Evolutionary conservation across 35 echinoderm and acorn worm genomes (phyloP), one percentile per base, ranked within the genome.

Genomic region (Strongylocentrotus purpuratus): DNA sequence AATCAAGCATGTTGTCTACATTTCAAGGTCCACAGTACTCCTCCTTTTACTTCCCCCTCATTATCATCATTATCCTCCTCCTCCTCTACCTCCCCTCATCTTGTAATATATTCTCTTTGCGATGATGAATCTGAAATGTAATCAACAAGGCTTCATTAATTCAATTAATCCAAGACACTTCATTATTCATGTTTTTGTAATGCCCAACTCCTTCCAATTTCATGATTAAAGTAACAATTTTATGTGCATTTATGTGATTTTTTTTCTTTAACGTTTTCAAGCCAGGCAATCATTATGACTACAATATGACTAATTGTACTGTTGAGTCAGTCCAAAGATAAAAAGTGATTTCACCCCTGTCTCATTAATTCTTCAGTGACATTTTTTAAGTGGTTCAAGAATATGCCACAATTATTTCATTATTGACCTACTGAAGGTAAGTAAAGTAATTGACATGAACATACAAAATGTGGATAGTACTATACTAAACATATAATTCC

Each of bases 1-100:
- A 88, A 89, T 89, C 87, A 89, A 89, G 87, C 33, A 46, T 89
- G 31, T 31, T 89, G 33, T 78, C 65, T 78, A 28, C 65, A 28
- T 31, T 78, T n/a, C 65, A 78, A 78, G 65, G 65, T 28, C 65
- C 8, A 9, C 3, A 78, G 4, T 15, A 7, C 25, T n/a, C 65
- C 25, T n/a, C 20, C 17, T 11, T 78, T 78, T 78, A 22, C 20
- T 78, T n/a, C 20, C 25, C 65, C 65, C 20, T 78, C 65, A 70
- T 70, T 7, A 70, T 70, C 61, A 78, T 78, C 20, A 78, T 78
- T 8, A n/a, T 78, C 65, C 50, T 25, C 65, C 25, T 28, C 20
- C 65, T 9, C 65, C 20, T 28, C 1, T 7, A 4, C 17, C 25
- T 70, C 65, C 25, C 65, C 20, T 28, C 1, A 28, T 28, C 17